These are phyloP conservation scores for Elaphurus davidianus DNA, from an alignment of 2,113 vertebrate genomes.

Conservation along the genomic window DNA sequence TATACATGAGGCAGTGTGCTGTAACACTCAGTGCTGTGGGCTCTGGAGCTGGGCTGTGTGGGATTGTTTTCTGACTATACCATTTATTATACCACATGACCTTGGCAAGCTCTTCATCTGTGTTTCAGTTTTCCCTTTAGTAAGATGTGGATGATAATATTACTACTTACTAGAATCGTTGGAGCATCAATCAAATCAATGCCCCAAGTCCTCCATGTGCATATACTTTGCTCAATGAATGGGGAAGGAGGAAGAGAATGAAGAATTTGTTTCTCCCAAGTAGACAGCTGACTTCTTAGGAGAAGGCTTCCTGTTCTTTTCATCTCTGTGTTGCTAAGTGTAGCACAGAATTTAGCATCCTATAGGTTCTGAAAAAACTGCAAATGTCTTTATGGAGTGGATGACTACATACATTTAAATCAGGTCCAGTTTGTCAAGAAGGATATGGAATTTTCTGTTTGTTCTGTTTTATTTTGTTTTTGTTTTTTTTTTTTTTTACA, in stretches of 20 bases:
- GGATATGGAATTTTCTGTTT: background rate
- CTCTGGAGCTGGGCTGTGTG: background rate
- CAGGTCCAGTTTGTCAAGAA: background rate
- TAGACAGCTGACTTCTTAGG: background rate
- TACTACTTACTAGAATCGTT: background rate
- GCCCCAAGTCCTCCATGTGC: no score
- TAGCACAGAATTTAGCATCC: background rate
- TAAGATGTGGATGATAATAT: background rate
- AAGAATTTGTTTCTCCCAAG: background rate
- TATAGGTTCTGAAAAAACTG: background rate
- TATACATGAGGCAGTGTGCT: background rate
- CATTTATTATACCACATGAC: background rate
- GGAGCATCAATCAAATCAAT: background rate
- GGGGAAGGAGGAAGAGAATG: no score
- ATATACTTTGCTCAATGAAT: background rate
- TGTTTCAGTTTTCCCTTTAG: background rate
- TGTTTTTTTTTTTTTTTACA: background rate
- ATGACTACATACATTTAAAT: background rate
- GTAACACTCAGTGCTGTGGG: background rate
- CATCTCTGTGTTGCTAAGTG: no score
- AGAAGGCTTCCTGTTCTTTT: background rate
- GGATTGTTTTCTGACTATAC: background rate
- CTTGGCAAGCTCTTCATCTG: background rate
- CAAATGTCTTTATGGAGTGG: background rate
- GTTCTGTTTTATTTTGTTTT: background rate